A percentile compares a stretch with the other conserved stretches of the same genome.
These are phyloP conservation scores for Crotalus horridus DNA, from an alignment of 2,113 vertebrate genomes.

Conservation along the genomic window DNA sequence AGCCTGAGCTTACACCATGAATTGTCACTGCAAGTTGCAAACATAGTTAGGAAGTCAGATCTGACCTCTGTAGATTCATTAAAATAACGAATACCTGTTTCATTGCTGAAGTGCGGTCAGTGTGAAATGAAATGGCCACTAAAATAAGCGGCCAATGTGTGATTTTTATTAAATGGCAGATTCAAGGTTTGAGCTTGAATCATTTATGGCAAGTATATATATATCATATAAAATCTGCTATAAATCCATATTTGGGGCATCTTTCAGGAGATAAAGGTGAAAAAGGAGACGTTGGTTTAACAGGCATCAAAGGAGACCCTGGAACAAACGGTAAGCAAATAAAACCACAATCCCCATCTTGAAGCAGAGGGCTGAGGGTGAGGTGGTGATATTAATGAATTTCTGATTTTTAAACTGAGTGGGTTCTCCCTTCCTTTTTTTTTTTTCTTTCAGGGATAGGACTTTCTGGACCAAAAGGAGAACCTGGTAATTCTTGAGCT, in stretches of 20 bases:
- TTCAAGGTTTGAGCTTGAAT: neutral
- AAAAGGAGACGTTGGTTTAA: conserved; percentile 5
- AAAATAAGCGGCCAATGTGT: neutral
- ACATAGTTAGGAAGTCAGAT: neutral
- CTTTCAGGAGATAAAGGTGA: conserved; percentile 31
- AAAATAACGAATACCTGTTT: neutral
- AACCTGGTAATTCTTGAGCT: conserved; percentile 13
- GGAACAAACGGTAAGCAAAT: conserved; percentile 9
- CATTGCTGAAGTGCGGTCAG: neutral
- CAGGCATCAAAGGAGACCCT: conserved; percentile 8
- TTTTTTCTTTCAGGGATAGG: conserved; percentile 1
- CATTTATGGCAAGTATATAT: neutral
- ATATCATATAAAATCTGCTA: neutral
- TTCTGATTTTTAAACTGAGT: neutral
- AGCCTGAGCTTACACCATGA: neutral
- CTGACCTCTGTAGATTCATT: neutral
- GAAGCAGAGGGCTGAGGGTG: neutral
- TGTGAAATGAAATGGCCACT: neutral
- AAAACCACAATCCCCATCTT: neutral
- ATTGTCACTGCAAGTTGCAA: neutral
- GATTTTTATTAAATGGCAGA: neutral
- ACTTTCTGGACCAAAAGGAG: conserved; percentile 23
- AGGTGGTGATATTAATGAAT: neutral
- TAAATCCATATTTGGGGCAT: neutral
- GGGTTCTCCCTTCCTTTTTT: neutral